phyloP scores from a whole-genome alignment of 2,888 invertebrate species.

The Thysanoteuthis rhombus region DNA sequence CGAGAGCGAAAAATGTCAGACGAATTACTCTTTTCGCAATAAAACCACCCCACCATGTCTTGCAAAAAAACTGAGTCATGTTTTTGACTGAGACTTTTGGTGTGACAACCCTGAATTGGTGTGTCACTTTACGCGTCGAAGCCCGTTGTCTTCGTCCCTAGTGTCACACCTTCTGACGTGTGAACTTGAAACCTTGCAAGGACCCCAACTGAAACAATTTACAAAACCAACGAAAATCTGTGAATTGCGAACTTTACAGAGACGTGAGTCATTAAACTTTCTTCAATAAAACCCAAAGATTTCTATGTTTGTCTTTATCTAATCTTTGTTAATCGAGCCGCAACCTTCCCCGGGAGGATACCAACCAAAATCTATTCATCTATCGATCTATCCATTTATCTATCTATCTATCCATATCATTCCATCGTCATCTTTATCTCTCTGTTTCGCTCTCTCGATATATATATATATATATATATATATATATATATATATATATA shows the following conservation, averaged over 20 bases:
- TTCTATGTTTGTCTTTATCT: neutral
- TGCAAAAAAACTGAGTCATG: neutral
- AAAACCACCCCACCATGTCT: neutral
- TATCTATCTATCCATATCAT: no score
- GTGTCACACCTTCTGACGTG: neutral
- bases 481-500: no score
- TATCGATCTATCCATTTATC: no score
- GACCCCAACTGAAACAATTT: neutral
- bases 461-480: no score
- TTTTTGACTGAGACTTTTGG: neutral
- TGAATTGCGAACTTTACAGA: neutral
- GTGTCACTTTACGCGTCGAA: neutral
- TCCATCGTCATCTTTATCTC: no score
- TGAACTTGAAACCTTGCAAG: neutral
- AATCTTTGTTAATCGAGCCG: neutral
- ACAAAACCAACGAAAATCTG: neutral
- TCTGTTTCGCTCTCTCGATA: no score
- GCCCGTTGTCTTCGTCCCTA: neutral
- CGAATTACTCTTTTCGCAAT: neutral
- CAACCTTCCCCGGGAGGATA: neutral
- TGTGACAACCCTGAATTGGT: neutral
- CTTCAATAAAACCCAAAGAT: neutral
- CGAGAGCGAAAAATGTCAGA: neutral
- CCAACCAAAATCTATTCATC: neutral
- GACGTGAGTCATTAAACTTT: neutral